Conservation (phyloP, 2,113 vertebrate genomes). For the Solea solea region DNA sequence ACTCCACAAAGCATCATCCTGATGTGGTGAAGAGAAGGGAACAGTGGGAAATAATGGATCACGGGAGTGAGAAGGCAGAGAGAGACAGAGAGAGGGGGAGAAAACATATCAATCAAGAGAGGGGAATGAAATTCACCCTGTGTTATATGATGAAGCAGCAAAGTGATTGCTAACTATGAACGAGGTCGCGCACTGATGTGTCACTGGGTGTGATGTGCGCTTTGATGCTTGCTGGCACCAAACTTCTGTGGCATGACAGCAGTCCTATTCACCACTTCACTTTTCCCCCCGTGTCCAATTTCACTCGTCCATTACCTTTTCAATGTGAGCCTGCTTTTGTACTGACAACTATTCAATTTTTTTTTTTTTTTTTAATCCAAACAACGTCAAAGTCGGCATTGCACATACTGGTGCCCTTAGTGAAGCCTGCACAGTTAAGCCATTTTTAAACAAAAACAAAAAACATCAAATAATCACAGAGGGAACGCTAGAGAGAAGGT, state of each 20-base stretch:
- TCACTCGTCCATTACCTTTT: slow-evolving; percentile 57
- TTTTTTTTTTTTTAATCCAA: too few species aligned
- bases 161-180: slow-evolving; percentile 63
- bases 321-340: too few species aligned
- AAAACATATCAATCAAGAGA: slow-evolving; percentile 75
- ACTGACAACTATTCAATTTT: too few species aligned
- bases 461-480: too few species aligned
- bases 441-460: slow-evolving; percentile 24
- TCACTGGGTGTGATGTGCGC: slow-evolving; percentile 32
- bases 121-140: slow-evolving; percentile 62
- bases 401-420: too few species aligned
- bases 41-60: slow-evolving; percentile 45
- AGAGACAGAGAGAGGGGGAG: slow-evolving; percentile 9
- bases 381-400: too few species aligned
- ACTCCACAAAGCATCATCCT: slow-evolving; percentile 62
- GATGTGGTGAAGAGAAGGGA: slow-evolving; percentile 54
- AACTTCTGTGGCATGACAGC: slow-evolving; percentile 66
- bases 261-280: slow-evolving; percentile 52
- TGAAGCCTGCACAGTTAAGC: too few species aligned
- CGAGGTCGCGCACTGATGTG: slow-evolving; percentile 54
- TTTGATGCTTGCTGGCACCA: slow-evolving; percentile 68
- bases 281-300: slow-evolving; percentile 65
- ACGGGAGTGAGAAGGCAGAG: not conserved
- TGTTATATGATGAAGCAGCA: slow-evolving; percentile 70
- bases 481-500: too few species aligned